These are phyloP conservation scores for Lepidurus couesii DNA, from an alignment of 1,140 invertebrate species.

Conservation along the genomic window DNA sequence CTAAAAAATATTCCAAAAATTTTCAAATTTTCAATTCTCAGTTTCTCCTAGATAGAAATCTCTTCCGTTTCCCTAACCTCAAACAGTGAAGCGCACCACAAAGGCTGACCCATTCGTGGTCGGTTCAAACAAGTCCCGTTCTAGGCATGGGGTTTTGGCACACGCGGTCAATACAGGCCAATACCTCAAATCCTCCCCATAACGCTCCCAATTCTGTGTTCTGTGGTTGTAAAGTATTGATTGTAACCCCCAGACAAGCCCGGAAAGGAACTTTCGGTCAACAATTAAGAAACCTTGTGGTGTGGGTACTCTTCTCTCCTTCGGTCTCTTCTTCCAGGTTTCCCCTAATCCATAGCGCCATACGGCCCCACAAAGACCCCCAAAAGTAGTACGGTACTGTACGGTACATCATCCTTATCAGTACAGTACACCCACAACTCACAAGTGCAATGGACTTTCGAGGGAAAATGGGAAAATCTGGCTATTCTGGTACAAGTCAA, in stretches of 20 bases:
- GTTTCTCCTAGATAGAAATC: not conserved
- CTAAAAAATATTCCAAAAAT: no score
- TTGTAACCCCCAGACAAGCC: not conserved
- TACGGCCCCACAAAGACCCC: no score
- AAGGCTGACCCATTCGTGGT: not conserved
- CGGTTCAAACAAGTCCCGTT: not conserved
- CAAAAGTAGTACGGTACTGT: no score
- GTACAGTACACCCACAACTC: no score
- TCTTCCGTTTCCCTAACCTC: not conserved
- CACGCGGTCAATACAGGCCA: not conserved
- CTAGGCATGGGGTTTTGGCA: not conserved
- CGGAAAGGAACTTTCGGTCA: not conserved
- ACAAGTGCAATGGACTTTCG: no score
- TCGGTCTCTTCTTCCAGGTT: not conserved
- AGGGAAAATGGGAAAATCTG: no score
- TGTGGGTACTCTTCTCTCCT: not conserved
- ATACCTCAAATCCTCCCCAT: not conserved
- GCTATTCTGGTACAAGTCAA: no score
- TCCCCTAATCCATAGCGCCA: no score
- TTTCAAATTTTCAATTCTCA: not conserved
- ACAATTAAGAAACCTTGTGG: not conserved
- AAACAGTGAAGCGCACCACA: not conserved
- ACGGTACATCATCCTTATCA: no score
- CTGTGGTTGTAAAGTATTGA: not conserved
- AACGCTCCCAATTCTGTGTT: not conserved